Conservation (phyloP, 53 echinoderm and acorn worm species). For the Zoroaster sp. region DNA sequence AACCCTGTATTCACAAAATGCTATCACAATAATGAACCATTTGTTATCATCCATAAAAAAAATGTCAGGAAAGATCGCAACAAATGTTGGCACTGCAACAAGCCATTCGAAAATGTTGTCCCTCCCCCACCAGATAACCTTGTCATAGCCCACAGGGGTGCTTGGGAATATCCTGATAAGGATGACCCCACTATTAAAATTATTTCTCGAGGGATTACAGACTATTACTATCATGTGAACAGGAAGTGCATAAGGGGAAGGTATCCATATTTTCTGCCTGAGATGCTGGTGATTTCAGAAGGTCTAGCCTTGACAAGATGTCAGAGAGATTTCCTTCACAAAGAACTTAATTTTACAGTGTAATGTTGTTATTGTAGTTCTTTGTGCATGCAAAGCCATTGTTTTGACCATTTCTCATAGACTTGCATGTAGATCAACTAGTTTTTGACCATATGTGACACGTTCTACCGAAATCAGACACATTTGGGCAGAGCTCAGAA, state of each 20-base stretch:
- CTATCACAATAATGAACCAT: constrained; percentile 31
- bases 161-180: constrained; percentile 31
- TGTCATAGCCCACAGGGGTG: constrained; percentile 24
- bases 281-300: too few relatives aligned
- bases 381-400: too few relatives aligned
- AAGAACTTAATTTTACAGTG: not conserved
- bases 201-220: too few relatives aligned
- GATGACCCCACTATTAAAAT: not conserved
- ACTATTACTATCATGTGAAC: too few relatives aligned
- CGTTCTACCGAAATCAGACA: too few relatives aligned
- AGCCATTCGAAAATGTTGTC: constrained; percentile 15
- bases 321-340: constrained; percentile 26
- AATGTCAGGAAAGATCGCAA: constrained; percentile 17
- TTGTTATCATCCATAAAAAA: constrained; percentile 10
- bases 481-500: too few relatives aligned
- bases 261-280: constrained; percentile 23
- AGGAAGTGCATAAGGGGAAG: constrained; percentile 22
- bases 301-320: constrained; percentile 13
- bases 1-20: too few relatives aligned
- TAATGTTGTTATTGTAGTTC: too few relatives aligned
- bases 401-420: too few relatives aligned
- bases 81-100: constrained; percentile 49
- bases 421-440: too few relatives aligned
- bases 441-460: too few relatives aligned
- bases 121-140: constrained; percentile 35